phyloP scores from a whole-genome alignment of 2,888 invertebrate genomes.

The Caenorhabditis imperialis region DNA sequence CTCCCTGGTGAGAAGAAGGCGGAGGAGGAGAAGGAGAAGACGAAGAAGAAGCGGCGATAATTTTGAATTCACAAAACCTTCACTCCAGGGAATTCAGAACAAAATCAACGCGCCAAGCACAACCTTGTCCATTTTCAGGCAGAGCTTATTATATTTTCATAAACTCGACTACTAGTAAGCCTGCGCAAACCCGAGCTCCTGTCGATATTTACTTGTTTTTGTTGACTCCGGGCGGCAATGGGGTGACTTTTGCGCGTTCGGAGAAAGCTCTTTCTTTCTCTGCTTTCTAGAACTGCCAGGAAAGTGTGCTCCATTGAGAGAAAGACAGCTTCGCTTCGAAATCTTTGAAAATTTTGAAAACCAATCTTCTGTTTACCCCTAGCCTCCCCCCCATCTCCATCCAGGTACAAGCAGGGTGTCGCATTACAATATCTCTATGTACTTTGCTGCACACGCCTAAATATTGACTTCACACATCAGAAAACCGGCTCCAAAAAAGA shows the following conservation, averaged over 20 bases:
- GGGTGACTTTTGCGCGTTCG: no score
- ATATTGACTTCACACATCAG: neutral
- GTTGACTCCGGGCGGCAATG: no score
- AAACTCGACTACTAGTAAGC: constrained; percentile 1
- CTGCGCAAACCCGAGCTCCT: constrained; percentile 30
- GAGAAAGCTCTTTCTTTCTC: no score
- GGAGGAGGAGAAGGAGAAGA: neutral
- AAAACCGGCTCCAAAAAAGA: constrained; percentile 15
- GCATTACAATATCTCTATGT: constrained; percentile 38
- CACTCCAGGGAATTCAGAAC: neutral
- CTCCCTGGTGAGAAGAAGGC: no score
- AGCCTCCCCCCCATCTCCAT: constrained; percentile 32
- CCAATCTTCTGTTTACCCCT: no score
- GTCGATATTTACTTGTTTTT: constrained; percentile 51
- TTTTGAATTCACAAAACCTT: neutral
- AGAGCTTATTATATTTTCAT: neutral
- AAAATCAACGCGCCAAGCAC: neutral
- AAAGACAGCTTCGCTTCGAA: no score
- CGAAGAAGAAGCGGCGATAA: constrained; percentile 5
- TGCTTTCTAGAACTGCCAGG: no score
- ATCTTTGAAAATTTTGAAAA: no score
- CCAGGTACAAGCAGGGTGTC: constrained; percentile 39
- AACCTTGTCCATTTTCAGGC: neutral
- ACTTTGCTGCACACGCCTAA: no score
- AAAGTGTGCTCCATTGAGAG: no score